Percentiles rank a stretch among this genome's conserved stretches.
These are phyloP conservation scores for Noctua janthina DNA, from an alignment of 2,888 invertebrate species.

Conservation along the genomic window DNA sequence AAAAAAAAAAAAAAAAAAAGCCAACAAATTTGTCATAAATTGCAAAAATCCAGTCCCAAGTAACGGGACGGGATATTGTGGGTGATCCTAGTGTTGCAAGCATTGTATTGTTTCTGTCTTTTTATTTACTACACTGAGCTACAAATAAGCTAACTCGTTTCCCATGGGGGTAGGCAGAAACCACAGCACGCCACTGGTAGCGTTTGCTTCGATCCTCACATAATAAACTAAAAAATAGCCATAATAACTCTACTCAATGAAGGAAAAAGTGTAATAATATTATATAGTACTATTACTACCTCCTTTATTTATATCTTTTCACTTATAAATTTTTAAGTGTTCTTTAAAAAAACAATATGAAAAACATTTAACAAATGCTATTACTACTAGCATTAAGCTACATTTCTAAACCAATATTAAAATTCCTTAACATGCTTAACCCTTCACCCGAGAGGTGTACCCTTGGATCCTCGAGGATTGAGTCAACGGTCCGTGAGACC, in stretches of 20 bases:
- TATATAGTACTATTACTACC: too few species aligned
- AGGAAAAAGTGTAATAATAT: not conserved
- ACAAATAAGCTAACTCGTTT: not conserved
- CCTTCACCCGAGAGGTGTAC: constrained; percentile 21
- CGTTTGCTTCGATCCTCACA: not conserved
- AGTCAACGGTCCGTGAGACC: constrained; percentile 60
- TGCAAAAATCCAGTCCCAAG: too few species aligned
- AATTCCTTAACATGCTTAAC: not conserved
- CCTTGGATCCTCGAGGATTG: constrained; percentile 20
- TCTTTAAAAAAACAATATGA: too few species aligned
- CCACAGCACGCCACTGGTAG: not conserved
- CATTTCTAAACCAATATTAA: constrained; percentile 2
- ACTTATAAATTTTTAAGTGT: too few species aligned
- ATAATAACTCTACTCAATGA: too few species aligned
- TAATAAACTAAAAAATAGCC: not conserved
- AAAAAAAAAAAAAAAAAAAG: too few species aligned
- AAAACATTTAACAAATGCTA: too few species aligned
- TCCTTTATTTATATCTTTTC: too few species aligned
- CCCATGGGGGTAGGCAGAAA: not conserved
- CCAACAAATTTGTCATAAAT: too few species aligned
- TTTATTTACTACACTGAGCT: not conserved
- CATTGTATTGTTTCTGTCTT: not conserved
- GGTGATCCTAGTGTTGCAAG: not conserved
- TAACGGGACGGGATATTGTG: too few species aligned
- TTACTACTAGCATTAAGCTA: too few species aligned